phyloP scores from a whole-genome alignment of 1,140 invertebrate species.

The Macrosteles quadrilineatus region DNA sequence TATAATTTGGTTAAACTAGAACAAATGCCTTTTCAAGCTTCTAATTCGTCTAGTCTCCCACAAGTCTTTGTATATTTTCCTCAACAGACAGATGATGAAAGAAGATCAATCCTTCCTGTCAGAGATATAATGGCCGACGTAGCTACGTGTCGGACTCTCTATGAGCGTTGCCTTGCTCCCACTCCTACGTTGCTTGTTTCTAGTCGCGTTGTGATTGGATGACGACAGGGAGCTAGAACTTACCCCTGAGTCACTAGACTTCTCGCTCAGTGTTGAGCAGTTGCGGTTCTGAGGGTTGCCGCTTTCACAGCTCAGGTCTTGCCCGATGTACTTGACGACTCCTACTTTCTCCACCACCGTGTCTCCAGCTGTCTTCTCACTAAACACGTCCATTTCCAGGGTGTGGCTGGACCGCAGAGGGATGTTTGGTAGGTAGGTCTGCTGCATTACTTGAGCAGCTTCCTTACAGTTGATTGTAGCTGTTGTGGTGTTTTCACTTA shows the following conservation, averaged over 20 bases:
- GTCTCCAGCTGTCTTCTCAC: conserved; percentile 24
- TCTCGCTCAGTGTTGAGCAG: conserved; percentile 72
- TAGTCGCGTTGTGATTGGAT: conserved; percentile 27
- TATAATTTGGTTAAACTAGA: too few species aligned
- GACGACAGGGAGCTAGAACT: conserved; percentile 68
- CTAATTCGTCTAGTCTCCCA: too few species aligned
- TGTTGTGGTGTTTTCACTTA: conserved; percentile 35
- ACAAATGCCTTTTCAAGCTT: too few species aligned
- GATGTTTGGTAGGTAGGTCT: conserved; percentile 49
- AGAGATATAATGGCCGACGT: conserved; percentile 27
- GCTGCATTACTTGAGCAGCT: conserved; percentile 44
- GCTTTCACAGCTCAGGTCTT: conserved; percentile 45
- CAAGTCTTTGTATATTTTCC: neutral
- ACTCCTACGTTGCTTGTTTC: conserved; percentile 26
- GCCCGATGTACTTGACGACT: conserved; percentile 33
- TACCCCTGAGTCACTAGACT: conserved; percentile 81
- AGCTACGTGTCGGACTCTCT: conserved; percentile 33
- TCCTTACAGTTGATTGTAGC: conserved; percentile 37
- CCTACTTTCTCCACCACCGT: conserved; percentile 31
- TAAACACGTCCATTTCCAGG: conserved; percentile 32
- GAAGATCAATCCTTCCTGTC: conserved; percentile 31
- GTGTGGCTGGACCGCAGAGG: conserved; percentile 53
- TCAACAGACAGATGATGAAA: neutral
- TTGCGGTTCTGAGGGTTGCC: conserved; percentile 49
- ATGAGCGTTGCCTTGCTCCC: conserved; percentile 32